A percentile compares a stretch with the other conserved stretches of the same genome.
phyloP scores from a whole-genome alignment of 2,797 vertebrate species.

The Falco concolor region DNA sequence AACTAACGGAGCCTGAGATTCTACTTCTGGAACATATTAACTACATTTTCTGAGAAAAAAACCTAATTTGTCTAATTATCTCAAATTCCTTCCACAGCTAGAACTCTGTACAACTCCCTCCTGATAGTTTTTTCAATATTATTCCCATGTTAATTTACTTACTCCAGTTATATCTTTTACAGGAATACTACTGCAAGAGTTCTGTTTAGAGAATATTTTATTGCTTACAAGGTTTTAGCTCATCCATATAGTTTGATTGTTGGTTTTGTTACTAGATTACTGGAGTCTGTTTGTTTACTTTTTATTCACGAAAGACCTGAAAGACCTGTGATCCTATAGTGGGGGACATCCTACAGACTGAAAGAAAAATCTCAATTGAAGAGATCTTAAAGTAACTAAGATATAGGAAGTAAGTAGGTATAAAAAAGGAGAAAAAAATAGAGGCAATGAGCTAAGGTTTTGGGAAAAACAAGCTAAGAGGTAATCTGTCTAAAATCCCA shows the following conservation, averaged over 20 bases:
- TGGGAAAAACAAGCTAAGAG: background rate
- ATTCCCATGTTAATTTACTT: background rate
- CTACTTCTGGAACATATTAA: slow-evolving; percentile 18
- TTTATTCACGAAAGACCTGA: background rate
- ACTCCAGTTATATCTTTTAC: background rate
- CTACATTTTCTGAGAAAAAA: slow-evolving; percentile 22
- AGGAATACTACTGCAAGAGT: background rate
- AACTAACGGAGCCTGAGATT: background rate
- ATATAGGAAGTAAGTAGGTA: background rate
- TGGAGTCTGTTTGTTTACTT: background rate
- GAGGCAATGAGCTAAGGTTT: background rate
- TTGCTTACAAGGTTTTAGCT: background rate
- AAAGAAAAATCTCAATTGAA: background rate
- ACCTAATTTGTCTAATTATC: background rate
- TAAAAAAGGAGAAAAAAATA: background rate
- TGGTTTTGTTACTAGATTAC: background rate
- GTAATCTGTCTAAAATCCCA: background rate
- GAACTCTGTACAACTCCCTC: background rate
- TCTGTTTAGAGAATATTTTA: background rate
- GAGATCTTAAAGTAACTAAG: background rate
- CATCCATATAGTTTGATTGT: background rate
- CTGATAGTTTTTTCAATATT: background rate
- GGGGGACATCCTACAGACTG: background rate
- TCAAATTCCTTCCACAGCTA: background rate
- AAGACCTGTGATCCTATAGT: background rate